Percentiles rank a stretch among this genome's conserved stretches.
Conservation (phyloP, 1,140 invertebrate genomes). For the Sarcophaga peregrina region DNA sequence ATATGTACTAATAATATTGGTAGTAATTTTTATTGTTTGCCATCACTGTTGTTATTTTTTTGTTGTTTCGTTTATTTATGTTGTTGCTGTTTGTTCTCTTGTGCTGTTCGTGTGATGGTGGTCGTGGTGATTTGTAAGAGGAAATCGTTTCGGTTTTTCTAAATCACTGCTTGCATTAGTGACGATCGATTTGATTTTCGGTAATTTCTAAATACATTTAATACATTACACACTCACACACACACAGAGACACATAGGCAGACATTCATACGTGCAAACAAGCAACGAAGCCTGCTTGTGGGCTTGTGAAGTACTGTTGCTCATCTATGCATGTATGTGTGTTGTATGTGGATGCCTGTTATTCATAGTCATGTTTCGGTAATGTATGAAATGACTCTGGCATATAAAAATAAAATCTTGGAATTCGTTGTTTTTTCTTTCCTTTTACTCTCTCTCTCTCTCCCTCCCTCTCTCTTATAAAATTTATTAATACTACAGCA, state of each 20-base stretch:
- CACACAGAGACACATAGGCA: too few species aligned
- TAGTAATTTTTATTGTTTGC: too few species aligned
- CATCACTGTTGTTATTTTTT: conserved; percentile 3
- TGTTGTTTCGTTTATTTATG: neutral
- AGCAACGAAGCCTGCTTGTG: neutral
- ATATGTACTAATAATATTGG: too few species aligned
- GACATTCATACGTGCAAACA: too few species aligned
- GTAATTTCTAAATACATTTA: conserved; percentile 32
- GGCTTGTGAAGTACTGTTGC: neutral
- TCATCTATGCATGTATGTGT: neutral
- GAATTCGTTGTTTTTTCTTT: too few species aligned
- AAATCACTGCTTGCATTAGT: conserved; percentile 47
- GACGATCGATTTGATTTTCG: conserved; percentile 46
- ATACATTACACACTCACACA: neutral
- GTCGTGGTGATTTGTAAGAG: neutral
- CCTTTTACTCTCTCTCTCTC: too few species aligned
- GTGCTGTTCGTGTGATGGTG: too few species aligned
- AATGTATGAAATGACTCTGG: too few species aligned
- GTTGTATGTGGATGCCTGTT: neutral
- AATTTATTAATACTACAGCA: too few species aligned
- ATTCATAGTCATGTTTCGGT: too few species aligned
- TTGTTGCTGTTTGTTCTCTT: neutral
- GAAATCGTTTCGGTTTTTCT: conserved; percentile 42
- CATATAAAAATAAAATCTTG: too few species aligned
- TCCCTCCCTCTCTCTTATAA: too few species aligned